These are phyloP conservation scores for Sinelater perroti DNA, from an alignment of 2,888 invertebrate genomes.

Conservation along the genomic window DNA sequence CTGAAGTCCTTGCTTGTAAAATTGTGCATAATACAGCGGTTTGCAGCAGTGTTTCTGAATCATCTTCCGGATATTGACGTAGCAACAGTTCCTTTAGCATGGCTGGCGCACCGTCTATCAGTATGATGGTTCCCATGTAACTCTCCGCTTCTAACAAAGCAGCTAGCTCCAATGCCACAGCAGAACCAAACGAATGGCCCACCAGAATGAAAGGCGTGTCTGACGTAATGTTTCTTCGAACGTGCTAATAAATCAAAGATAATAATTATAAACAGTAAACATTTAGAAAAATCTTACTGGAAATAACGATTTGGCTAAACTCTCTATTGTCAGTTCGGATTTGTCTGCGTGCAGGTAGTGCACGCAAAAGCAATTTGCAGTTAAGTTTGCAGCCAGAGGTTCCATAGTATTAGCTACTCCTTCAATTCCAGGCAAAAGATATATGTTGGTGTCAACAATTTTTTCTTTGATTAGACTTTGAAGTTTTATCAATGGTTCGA, in stretches of 20 bases:
- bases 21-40: conserved; percentile 65
- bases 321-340: conserved; percentile 59
- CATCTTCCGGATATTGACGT: conserved; percentile 59
- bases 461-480: conserved; percentile 28
- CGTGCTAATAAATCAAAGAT: conserved; percentile 61
- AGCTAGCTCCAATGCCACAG: conserved; percentile 81
- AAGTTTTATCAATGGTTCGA: conserved; percentile 62
- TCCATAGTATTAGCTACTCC: conserved; percentile 68
- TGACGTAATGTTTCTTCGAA: conserved; percentile 64
- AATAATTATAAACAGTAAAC: neutral
- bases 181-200: conserved; percentile 89
- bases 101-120: conserved; percentile 84
- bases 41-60: conserved; percentile 62
- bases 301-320: conserved; percentile 64
- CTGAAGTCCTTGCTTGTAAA: conserved; percentile 55
- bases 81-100: conserved; percentile 65
- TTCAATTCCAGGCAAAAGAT: conserved; percentile 75
- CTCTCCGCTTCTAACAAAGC: conserved; percentile 74
- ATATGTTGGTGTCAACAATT: conserved; percentile 58
- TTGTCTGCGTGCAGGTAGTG: conserved; percentile 63
- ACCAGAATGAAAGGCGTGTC: conserved; percentile 74
- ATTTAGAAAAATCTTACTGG: conserved; percentile 60
- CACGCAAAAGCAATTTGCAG: conserved; percentile 64
- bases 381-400: conserved; percentile 63
- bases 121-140: conserved; percentile 70